phyloP scores from a whole-genome alignment of 1,140 invertebrate species.

The Acromyrmex charruanus region DNA sequence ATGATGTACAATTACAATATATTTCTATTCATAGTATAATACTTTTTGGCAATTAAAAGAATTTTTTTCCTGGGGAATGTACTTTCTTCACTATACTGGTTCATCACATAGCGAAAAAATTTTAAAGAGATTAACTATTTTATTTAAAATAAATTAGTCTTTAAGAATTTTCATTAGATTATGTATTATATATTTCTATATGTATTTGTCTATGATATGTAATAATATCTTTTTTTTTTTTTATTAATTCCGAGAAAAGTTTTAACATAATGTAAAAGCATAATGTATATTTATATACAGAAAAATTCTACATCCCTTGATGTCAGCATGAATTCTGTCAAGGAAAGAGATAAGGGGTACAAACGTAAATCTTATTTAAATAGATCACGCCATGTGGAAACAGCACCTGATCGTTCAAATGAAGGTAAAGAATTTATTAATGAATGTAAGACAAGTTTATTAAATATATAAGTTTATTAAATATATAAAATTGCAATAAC shows the following conservation, averaged over 20 bases:
- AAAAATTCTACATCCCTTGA: conserved; percentile 73
- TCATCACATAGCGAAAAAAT: not conserved
- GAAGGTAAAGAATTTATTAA: conserved; percentile 65
- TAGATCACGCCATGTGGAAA: conserved; percentile 87
- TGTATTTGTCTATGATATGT: not conserved
- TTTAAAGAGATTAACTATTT: not conserved
- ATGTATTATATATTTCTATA: not conserved
- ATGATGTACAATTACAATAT: not conserved
- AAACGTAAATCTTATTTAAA: conserved; percentile 90
- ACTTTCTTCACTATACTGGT: not conserved
- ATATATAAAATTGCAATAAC: not conserved
- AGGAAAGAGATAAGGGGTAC: conserved; percentile 89
- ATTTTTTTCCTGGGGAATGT: not conserved
- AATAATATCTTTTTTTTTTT: not conserved
- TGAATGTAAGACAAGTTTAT: not conserved
- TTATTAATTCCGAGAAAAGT: not conserved
- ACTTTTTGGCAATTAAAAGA: not conserved
- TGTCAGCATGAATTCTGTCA: conserved; percentile 71
- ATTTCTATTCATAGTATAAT: not conserved
- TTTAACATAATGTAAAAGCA: conserved; percentile 13
- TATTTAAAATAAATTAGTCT: not conserved
- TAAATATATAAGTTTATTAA: no score
- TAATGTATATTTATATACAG: conserved; percentile 55
- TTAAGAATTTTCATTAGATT: not conserved
- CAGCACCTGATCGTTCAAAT: conserved; percentile 83